A percentile compares a stretch with the other conserved stretches of the same genome.
phyloP scores from a whole-genome alignment of 2,797 vertebrate species.

The Setipinna tenuifilis region DNA sequence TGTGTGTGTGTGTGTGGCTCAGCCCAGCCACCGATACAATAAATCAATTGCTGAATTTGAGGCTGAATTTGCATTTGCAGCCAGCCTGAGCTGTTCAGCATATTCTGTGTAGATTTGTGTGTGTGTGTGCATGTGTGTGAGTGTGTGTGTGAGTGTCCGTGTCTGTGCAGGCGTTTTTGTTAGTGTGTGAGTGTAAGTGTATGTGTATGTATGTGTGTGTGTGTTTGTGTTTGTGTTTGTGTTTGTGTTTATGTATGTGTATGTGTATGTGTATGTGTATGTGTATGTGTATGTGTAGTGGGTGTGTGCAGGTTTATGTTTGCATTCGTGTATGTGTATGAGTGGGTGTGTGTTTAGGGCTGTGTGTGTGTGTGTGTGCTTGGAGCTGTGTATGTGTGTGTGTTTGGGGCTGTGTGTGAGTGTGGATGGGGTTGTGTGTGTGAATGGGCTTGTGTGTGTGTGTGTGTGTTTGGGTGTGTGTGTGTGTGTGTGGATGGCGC shows the following conservation, averaged over 20 bases:
- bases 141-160: no score
- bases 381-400: not conserved
- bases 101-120: not conserved
- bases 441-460: not conserved
- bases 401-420: not conserved
- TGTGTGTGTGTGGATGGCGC: no score
- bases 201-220: no score
- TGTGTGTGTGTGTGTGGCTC: not conserved
- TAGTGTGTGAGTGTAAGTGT: no score
- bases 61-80: slow-evolving; percentile 37
- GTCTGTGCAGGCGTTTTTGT: no score
- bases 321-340: not conserved
- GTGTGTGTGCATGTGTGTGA: no score
- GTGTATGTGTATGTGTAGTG: not conserved
- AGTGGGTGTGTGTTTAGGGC: not conserved
- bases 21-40: not conserved
- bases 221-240: no score
- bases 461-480: no score
- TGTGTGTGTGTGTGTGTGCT: not conserved
- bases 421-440: not conserved
- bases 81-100: not conserved
- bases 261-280: no score
- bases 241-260: no score
- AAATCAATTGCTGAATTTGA: slow-evolving; percentile 29
- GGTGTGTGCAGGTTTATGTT: not conserved